Base-by-base conservation (phyloP, 2,888 invertebrate species). In the Apamea crenata region DNA sequence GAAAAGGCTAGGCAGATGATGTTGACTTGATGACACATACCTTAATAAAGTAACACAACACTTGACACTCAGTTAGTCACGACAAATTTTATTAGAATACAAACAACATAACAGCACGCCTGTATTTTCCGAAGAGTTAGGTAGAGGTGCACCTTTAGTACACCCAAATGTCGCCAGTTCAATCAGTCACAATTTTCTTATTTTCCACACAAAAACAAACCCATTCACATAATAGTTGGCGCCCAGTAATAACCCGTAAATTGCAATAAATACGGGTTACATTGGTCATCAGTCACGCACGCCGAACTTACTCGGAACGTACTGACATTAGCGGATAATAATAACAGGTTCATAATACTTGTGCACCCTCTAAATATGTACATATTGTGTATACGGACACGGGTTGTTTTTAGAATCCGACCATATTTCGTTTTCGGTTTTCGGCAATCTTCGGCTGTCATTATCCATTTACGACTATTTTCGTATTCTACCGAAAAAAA, bases 201-300 rank as follows among this genome's bases (percentile, higher is more conserved):
- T 44, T 44, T n/a, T 18, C 1, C 25, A 59, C 18, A 83, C 12
- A 66, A 69, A 78, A 77, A 72, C 50, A 73, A 78, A 77, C 53
- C 21, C 50, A 61, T 77, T 72, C 25, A 40, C 29, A 61, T 79
- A 80, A 77, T 79, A 65, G 74, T 78, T 66, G 73, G 74, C 32
- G 78, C 53, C 36, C 69, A 36, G 78, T 87, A 87, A 87, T 85
- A 81, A 83, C 82, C 71, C 74, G 73, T 68, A 81, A 85, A 83
- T 85, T 74, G 81, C 78, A 88, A 87, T 87, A 88, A 88, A 82
- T 82, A 85, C 76, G 44, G 86, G 79, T 50, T 85, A 87, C 78
- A 82, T 73, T 78, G 74, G 87, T 82, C 83, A 88, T 87, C 71
- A 76, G 88, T 88, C 88, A 88, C 88, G 88, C 88, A 63, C 85